Evolutionary conservation across 2,113 vertebrate species (phyloP).

Genomic region (Miniopterus natalensis): DNA sequence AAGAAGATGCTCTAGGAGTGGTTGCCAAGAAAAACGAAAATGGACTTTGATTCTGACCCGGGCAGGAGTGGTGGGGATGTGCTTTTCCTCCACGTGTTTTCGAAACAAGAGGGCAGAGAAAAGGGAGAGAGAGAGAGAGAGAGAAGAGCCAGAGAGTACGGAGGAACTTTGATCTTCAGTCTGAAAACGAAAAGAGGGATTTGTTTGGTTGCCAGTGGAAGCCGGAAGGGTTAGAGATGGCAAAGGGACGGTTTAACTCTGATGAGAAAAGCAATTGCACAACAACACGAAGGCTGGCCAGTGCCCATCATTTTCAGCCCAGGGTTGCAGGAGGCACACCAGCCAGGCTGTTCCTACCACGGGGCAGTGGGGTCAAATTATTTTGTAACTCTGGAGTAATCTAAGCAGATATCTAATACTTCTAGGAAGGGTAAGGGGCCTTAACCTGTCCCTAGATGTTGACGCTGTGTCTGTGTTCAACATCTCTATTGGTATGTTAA

Average conservation of each 20-base stretch:
- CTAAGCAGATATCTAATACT: not conserved
- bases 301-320: not conserved
- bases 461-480: not conserved
- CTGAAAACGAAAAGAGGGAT: not conserved
- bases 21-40: slow-evolving; percentile 32
- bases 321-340: not conserved
- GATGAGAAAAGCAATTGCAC: slow-evolving; percentile 49
- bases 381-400: not conserved
- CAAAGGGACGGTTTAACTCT: not conserved
- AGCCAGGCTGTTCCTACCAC: not conserved
- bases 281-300: not conserved
- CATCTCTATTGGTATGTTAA: not conserved
- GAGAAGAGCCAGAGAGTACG: not conserved
- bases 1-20: slow-evolving; percentile 53
- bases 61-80: not conserved
- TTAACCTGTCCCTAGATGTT: not conserved
- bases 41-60: not conserved
- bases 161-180: slow-evolving; percentile 34
- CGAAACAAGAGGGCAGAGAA: not conserved
- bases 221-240: not conserved
- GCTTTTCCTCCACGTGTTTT: not conserved
- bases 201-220: slow-evolving; percentile 26
- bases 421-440: not conserved
- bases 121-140: not conserved
- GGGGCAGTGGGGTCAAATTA: not conserved